These are phyloP conservation scores for Cynopterus brachyotis DNA, from an alignment of 2,113 vertebrate genomes.

Conservation along the genomic window DNA sequence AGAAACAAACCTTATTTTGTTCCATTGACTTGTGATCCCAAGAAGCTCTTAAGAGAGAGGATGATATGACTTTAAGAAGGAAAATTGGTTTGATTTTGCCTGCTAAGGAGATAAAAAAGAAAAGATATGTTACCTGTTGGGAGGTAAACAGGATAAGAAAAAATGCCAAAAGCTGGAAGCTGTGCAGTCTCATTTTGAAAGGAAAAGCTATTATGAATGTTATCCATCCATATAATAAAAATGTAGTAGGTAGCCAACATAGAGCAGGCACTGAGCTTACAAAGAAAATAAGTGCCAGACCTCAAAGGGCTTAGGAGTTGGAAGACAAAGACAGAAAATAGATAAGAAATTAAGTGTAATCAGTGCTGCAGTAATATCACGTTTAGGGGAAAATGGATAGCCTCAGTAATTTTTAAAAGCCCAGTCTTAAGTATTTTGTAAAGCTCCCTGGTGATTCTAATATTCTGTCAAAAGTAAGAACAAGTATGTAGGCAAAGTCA, in stretches of 20 bases:
- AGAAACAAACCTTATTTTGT: neutral
- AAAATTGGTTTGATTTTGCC: neutral
- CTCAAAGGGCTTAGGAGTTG: neutral
- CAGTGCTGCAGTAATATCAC: neutral
- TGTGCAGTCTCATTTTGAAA: neutral
- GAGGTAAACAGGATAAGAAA: neutral
- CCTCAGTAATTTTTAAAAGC: neutral
- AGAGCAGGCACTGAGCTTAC: neutral
- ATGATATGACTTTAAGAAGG: neutral
- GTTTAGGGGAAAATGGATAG: neutral
- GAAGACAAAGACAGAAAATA: neutral
- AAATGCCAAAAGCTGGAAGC: neutral
- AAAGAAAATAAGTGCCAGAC: neutral
- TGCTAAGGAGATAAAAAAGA: neutral
- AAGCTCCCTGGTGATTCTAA: neutral
- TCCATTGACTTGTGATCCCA: neutral
- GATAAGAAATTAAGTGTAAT: neutral
- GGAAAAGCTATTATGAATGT: neutral
- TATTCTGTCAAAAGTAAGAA: neutral
- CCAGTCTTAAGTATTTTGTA: neutral
- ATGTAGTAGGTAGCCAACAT: neutral
- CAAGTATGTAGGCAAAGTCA: neutral
- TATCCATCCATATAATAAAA: neutral
- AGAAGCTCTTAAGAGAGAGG: neutral
- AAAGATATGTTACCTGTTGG: neutral